Evolutionary conservation across 2,888 invertebrate species (phyloP).

Genomic region (Dione juno): DNA sequence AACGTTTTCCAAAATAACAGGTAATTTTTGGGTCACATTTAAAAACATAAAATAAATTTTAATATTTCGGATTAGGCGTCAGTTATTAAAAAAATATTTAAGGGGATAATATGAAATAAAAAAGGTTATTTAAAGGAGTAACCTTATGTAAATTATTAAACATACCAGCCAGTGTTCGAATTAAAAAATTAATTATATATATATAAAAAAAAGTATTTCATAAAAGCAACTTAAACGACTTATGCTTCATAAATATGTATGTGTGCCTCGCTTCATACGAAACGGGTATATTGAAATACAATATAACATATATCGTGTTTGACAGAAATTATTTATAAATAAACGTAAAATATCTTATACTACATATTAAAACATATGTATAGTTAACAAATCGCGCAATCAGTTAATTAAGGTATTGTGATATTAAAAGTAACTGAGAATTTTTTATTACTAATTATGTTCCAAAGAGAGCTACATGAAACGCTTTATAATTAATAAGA

Average conservation of each 20-base stretch:
- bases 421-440: constrained; percentile 25
- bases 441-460: constrained; percentile 5
- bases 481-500: not conserved
- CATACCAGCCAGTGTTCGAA: constrained; percentile 8
- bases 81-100: constrained; percentile 25
- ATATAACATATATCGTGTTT: constrained; percentile 36
- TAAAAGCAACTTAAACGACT: constrained; percentile 35
- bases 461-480: not conserved
- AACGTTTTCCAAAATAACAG: constrained; percentile 41
- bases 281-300: constrained; percentile 44
- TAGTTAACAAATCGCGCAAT: constrained; percentile 23
- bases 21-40: constrained; percentile 42
- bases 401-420: constrained; percentile 27
- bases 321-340: constrained; percentile 32
- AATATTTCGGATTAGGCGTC: constrained; percentile 32
- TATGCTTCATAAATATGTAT: constrained; percentile 54
- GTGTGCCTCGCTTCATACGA: constrained; percentile 48
- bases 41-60: constrained; percentile 29
- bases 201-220: constrained; percentile 24
- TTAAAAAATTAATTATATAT: constrained; percentile 2
- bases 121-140: constrained; percentile 5
- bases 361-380: constrained; percentile 26
- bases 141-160: constrained; percentile 29
- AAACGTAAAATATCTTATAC: constrained; percentile 33
- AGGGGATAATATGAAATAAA: constrained; percentile 18